Conservation (phyloP, 2,888 invertebrate genomes). For the Acleris sparsana region DNA sequence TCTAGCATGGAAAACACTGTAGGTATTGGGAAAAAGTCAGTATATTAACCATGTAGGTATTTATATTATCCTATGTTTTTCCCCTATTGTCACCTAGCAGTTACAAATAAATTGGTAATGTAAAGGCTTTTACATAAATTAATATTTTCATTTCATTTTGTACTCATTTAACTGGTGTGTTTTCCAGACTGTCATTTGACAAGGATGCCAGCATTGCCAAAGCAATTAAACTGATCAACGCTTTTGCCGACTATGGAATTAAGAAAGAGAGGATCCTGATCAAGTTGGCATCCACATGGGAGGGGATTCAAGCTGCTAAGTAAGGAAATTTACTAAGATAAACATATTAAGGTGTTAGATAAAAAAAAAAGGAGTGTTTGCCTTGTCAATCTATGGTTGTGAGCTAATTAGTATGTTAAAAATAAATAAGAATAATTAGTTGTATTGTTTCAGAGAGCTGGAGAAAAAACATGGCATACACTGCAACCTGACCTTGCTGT, state of each 20-base stretch:
- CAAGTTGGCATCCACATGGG: slow-evolving; percentile 99
- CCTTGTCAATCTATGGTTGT: neutral
- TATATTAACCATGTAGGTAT: no score
- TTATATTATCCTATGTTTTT: no score
- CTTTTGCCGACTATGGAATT: slow-evolving; percentile 96
- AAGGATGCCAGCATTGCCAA: slow-evolving; percentile 95
- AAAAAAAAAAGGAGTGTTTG: no score
- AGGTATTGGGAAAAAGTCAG: no score
- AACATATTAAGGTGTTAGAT: no score
- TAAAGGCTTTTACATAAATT: neutral
- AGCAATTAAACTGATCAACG: slow-evolving; percentile 92
- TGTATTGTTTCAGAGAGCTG: slow-evolving; percentile 86
- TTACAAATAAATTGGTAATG: no score
- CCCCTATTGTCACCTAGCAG: no score
- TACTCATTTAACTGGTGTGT: neutral
- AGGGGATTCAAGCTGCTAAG: slow-evolving; percentile 99
- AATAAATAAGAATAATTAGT: neutral
- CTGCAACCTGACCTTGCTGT: slow-evolving; percentile 98
- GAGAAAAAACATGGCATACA: slow-evolving; percentile 97
- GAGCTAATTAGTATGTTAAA: neutral
- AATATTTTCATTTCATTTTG: slow-evolving; percentile 6
- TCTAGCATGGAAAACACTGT: no score
- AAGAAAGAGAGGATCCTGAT: slow-evolving; percentile 96
- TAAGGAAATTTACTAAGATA: slow-evolving; percentile 62
- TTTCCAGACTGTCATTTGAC: slow-evolving; percentile 94